Evolutionary conservation across 2,797 vertebrate species (phyloP), one percentile per base, ranked within the genome.

Genomic region (Coregonus suidteri): DNA sequence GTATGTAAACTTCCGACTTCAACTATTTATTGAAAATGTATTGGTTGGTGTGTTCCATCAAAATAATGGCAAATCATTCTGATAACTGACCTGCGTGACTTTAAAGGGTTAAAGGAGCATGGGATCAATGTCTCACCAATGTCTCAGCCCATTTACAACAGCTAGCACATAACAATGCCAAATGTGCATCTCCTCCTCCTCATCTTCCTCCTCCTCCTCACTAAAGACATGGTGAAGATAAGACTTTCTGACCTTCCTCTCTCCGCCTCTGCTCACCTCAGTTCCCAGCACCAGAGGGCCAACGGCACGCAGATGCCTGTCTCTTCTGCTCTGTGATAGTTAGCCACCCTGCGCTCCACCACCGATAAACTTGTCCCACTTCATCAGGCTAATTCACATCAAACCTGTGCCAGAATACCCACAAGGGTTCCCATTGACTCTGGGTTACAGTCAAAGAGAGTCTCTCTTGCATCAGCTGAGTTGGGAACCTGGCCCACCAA

Each of bases 401-500:
- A 47, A 47, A 47, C 9, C 41, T 47, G 9, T 47, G 41, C 41
- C 41, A 47, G 41, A 47, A 47, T 47, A 47, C 41, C 41, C 41
- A 11, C 41, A 47, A 47, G 41, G 41, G 41, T 3, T 47, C 41
- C 41, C 13, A 47, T 47, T 47, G 41, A 47, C 41, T 82, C 80
- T 41, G 78, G 86, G 82, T 83, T 62, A 73, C 74, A 59, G 71
- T 86, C 83, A 68, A 86, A 86, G 82, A 74, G 68, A 34, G 76
- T 1, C 52, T 13, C 41, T 62, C 41, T 13, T 76, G 71, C 59
- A 73, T 71, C 75, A 70, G 74, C 75, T 71, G 75, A 77, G 81
- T 73, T 82, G 59, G 81, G 79, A 79, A 84, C 77, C 76, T 79
- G 78, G 77, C 41, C 51, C 78, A 88, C 84, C 88, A 16, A 83